Conservation (phyloP, 92 coral and sea anemone genomes). For the Umimayanthus kanabou region DNA sequence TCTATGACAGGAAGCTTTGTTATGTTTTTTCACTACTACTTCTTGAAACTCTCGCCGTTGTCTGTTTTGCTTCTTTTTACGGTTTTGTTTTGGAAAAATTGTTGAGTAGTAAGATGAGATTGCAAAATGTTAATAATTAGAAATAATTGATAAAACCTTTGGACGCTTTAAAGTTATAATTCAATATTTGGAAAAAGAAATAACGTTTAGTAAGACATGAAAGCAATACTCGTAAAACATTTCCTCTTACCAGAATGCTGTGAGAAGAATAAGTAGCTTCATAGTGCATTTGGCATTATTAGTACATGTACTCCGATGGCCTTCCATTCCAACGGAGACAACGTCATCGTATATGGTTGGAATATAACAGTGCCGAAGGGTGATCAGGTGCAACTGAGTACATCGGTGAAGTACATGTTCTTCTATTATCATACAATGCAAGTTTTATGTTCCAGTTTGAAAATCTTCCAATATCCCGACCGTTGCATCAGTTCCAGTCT, state of each 20-base stretch:
- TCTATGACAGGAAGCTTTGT: too few relatives aligned
- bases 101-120: too few relatives aligned
- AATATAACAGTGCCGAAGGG: not conserved
- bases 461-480: not conserved
- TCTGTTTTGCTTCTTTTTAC: too few relatives aligned
- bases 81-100: too few relatives aligned
- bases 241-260: not conserved
- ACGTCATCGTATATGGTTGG: not conserved
- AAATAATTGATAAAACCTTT: not conserved
- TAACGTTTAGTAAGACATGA: not conserved
- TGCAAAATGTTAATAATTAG: too few relatives aligned
- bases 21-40: too few relatives aligned
- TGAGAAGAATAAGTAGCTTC: not conserved
- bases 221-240: not conserved
- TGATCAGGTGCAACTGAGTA: not conserved
- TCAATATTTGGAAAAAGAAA: not conserved
- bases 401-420: not conserved
- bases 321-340: not conserved
- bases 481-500: not conserved
- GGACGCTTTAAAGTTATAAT: not conserved
- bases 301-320: not conserved
- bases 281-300: not conserved
- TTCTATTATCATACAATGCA: not conserved
- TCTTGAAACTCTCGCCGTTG: too few relatives aligned
- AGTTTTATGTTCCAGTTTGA: not conserved